Conservation (phyloP, 2,113 vertebrate species). For the Genyomyrus donnyi region DNA sequence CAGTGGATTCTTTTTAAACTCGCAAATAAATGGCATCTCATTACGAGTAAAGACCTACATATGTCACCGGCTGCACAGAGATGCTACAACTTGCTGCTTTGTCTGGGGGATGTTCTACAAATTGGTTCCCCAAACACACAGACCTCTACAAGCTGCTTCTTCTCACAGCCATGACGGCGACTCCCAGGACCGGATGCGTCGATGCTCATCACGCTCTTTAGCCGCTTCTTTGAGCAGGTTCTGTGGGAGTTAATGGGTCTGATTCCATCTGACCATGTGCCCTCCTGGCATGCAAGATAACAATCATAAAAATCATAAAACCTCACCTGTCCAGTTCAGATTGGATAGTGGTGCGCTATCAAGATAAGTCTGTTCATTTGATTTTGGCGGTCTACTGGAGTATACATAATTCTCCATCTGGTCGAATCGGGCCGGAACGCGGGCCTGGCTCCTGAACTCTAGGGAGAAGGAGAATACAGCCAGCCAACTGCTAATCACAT, state of each 20-base stretch:
- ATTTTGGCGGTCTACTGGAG: constrained; percentile 16
- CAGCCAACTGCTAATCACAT: constrained; percentile 24
- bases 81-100: neutral
- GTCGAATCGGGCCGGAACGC: neutral
- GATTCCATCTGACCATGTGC: neutral
- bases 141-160: neutral
- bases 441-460: constrained; percentile 17
- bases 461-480: constrained; percentile 10
- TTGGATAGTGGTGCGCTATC: neutral
- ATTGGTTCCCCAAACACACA: neutral
- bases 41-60: neutral
- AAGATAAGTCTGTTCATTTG: neutral
- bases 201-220: neutral
- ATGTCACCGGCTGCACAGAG: neutral
- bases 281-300: neutral
- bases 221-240: neutral
- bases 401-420: constrained; percentile 27
- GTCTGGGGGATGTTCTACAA: neutral
- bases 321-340: neutral
- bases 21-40: neutral
- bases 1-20: constrained; percentile 4
- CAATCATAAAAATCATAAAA: neutral
- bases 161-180: too few relatives aligned
- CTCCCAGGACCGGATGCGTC: neutral
- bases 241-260: neutral